phyloP scores from a whole-genome alignment of 2,888 invertebrate genomes.

The Drosophila borealis region DNA sequence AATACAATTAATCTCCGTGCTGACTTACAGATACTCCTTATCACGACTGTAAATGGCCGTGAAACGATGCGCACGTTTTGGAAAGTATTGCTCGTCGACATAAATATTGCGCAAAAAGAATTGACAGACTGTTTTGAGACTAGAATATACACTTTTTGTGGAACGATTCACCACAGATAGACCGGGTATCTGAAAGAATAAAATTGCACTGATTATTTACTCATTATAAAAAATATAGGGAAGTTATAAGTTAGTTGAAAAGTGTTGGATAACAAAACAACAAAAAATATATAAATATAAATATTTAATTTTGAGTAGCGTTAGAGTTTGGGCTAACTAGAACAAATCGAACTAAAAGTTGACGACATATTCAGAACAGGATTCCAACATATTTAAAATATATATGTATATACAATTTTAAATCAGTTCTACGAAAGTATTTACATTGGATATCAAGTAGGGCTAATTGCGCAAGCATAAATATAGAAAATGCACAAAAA shows the following conservation, averaged over 20 bases:
- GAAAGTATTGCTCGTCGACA: slow-evolving; percentile 90
- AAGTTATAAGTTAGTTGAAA: background rate
- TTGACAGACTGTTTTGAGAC: slow-evolving; percentile 78
- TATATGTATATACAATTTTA: slow-evolving; percentile 1
- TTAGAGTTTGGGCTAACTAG: background rate
- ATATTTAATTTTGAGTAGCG: background rate
- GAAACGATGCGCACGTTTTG: slow-evolving; percentile 91
- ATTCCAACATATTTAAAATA: background rate
- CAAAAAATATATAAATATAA: background rate
- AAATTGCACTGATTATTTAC: slow-evolving; percentile 1
- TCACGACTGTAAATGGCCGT: slow-evolving; percentile 96
- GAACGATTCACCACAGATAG: slow-evolving; percentile 88
- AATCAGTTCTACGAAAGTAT: slow-evolving; percentile 1
- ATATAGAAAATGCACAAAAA: slow-evolving; percentile 21
- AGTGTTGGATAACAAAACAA: slow-evolving; percentile 8
- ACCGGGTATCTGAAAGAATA: slow-evolving; percentile 84
- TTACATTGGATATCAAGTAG: slow-evolving; percentile 6
- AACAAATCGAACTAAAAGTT: slow-evolving; percentile 1
- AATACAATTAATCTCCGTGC: background rate
- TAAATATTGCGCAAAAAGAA: slow-evolving; percentile 84
- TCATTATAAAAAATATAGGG: background rate
- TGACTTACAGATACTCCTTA: slow-evolving; percentile 94
- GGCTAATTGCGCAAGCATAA: slow-evolving; percentile 22
- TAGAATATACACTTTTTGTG: slow-evolving; percentile 80
- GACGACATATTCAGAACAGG: background rate